Percentiles rank a stretch among this genome's conserved stretches.
phyloP scores from a whole-genome alignment of 2,113 vertebrate species.

The Clarias magur region DNA sequence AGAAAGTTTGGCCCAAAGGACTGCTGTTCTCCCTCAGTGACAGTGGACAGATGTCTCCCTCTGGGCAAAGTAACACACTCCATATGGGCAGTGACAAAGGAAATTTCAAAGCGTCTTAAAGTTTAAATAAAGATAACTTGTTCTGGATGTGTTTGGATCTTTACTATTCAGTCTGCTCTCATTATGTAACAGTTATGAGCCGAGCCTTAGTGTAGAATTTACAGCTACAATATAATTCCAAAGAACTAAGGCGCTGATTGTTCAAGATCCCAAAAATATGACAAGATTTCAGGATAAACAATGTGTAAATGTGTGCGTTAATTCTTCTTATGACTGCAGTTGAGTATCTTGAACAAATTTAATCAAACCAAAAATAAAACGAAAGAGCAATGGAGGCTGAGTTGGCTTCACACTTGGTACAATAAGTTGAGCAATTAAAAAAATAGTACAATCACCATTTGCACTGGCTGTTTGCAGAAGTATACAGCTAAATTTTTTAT shows the following conservation, averaged over 20 bases:
- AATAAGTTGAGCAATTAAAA: background rate
- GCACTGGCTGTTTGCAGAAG: background rate
- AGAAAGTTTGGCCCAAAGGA: background rate
- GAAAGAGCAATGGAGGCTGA: too few relatives aligned
- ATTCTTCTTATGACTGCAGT: background rate
- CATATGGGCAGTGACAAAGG: constrained; percentile 27
- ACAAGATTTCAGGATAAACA: background rate
- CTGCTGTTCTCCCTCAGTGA: constrained; percentile 16
- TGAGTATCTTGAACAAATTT: background rate
- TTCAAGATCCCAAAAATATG: background rate
- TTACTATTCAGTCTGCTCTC: background rate
- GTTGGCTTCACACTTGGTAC: background rate
- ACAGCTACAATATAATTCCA: background rate
- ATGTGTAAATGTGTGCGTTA: background rate
- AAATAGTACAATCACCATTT: background rate
- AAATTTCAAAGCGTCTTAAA: constrained; percentile 5
- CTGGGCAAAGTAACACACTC: constrained; percentile 15
- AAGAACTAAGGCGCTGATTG: background rate
- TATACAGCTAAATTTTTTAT: background rate
- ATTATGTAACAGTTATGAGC: background rate
- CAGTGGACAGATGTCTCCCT: constrained; percentile 36
- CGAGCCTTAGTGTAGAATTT: background rate
- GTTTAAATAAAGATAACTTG: constrained; percentile 15
- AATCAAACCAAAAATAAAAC: background rate
- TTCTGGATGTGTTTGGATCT: background rate